Base-by-base conservation (phyloP, 2,888 invertebrate genomes). In the Acronicta psi region DNA sequence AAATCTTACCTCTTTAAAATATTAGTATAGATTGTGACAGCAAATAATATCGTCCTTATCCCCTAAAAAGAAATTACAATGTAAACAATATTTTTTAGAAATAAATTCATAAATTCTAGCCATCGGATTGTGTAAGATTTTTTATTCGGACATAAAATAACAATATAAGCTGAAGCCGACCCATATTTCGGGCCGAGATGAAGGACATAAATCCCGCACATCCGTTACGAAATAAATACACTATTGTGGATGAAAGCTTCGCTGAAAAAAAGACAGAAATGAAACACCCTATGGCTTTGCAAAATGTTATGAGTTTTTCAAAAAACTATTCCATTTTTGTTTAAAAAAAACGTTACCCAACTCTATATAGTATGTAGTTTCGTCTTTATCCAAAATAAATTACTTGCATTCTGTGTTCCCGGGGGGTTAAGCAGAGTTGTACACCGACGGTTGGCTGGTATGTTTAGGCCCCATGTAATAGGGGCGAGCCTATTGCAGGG, bases 201-300 rank as follows among this genome's bases (percentile, higher is more conserved):
- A 74, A 50, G 42, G 50, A 47, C 51, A 10, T 29, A 46, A 58
- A 70, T 70, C 73, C 54, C 20, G 17, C 58, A 43, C 53, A 60
- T 59, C 70, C 66, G 57, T 43, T 34, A 40, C 62, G 59, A 73
- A 69, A 69, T 66, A 73, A 73, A 69, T 65, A 54, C 59, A 53
- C 41, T 50, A 50, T 69, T 59, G 52, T 56, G 52, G 20, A 14
- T 31, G 20, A 66, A 54, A 41, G 40, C 52, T 73, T 55, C 44
- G 54, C 34, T 11, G 18, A 34, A 38, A 46, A 64, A 61, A 49
- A 53, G 54, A 17, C 42, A 34, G 45, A 52, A 54, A 58, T 65
- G 61, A 44, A 55, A 59, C 8, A 16, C 47, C 31, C 38, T 41
- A 31, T 31, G 23, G 45, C 36, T 42, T 62, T 43, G 18, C 36